Conservation (phyloP, 2,113 vertebrate genomes). For the Gobiocypris rarus region DNA sequence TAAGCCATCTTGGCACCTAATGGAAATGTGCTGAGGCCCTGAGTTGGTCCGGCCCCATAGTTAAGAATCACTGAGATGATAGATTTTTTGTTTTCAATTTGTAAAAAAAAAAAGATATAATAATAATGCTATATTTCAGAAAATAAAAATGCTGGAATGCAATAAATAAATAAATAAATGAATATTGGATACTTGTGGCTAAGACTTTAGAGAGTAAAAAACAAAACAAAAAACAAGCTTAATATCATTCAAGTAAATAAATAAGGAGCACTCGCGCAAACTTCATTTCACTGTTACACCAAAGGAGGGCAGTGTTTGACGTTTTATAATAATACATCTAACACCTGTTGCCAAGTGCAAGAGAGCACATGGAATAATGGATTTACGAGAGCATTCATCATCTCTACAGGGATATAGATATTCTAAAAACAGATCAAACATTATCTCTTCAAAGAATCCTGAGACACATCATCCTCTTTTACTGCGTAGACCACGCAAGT, state of each 20-base stretch:
- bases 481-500: background rate
- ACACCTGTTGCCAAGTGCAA: slow-evolving; percentile 26
- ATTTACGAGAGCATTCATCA: background rate
- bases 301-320: slow-evolving; percentile 29
- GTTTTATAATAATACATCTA: background rate
- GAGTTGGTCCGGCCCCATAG: no score
- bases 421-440: slow-evolving; percentile 32
- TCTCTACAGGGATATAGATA: background rate
- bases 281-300: background rate
- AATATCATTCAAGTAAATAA: background rate
- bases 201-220: background rate
- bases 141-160: no score
- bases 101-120: no score
- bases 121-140: no score
- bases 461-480: background rate
- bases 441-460: slow-evolving; percentile 30
- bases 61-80: no score
- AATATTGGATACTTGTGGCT: background rate
- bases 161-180: no score
- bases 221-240: background rate
- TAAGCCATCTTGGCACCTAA: no score
- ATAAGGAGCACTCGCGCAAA: no score
- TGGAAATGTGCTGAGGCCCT: no score
- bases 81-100: no score
- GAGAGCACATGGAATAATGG: slow-evolving; percentile 5